Evolutionary conservation across 2,797 vertebrate species (phyloP).

Genomic region (Falco novaeseelandiae): DNA sequence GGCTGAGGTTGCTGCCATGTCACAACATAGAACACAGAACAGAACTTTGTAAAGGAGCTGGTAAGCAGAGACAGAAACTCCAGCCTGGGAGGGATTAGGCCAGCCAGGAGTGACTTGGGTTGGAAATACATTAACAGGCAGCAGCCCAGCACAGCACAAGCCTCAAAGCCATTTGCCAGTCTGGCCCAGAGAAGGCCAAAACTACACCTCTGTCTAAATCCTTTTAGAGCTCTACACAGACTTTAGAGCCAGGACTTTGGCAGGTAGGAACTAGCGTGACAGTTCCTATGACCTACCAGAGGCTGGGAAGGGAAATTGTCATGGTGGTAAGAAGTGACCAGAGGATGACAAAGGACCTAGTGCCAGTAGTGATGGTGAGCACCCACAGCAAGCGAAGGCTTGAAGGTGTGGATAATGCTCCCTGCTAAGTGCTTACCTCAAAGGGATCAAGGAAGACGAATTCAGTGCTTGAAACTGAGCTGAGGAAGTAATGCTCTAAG

Average conservation of each 20-base stretch:
- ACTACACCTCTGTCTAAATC: neutral
- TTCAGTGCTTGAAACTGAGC: neutral
- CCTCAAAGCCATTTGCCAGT: neutral
- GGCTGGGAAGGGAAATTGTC: neutral
- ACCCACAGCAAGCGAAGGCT: neutral
- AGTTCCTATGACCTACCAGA: neutral
- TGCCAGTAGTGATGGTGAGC: neutral
- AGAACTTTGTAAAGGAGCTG: neutral
- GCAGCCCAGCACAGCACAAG: neutral
- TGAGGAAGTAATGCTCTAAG: neutral
- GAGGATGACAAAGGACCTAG: neutral
- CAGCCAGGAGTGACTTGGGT: neutral
- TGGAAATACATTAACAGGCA: neutral
- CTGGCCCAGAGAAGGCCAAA: neutral
- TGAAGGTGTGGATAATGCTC: neutral
- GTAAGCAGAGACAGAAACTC: neutral
- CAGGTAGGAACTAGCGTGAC: neutral
- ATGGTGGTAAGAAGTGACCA: neutral
- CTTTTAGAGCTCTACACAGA: neutral
- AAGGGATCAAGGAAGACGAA: neutral
- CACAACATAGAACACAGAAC: neutral
- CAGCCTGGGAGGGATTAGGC: neutral
- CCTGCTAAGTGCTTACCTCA: neutral
- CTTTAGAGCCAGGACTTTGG: neutral
- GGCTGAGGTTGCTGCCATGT: neutral